Evolutionary conservation across 1,140 invertebrate genomes (phyloP), one percentile per base, ranked within the genome.

Genomic region (Riptortus pedestris): DNA sequence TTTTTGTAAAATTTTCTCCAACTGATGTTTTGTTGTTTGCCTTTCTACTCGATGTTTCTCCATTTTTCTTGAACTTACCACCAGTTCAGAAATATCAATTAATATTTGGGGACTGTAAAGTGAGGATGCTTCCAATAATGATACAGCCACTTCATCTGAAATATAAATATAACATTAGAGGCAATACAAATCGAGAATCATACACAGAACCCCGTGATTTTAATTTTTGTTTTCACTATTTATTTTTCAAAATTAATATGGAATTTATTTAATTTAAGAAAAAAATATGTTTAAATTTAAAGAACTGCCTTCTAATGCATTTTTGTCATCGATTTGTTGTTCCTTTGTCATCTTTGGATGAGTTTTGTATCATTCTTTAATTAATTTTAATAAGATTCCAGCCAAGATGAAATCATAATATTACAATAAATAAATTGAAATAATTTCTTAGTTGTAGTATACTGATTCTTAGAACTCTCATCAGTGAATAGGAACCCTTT

Each of bases 91-190:
- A 16, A 60, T 18, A n/a, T 33, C n/a, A n/a, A 31, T 60, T 38
- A 33, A 9, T 31, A 60, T 38, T 60, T 60, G 57, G 12, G 28
- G 28, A 31, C 20, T 33, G 33, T 60, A 60, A 4, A 38, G 29
- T 18, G 57, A 28, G 20, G 28, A 33, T 60, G 28, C 33, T 31
- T 38, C 28, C 18, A 60, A 31, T 31, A 33, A 60, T 22, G 27
- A 31, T 33, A 33, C 18, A 29, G 33, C 28, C 9, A n/a, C 33
- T 31, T 60, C 33, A 33, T 31, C 28, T 60, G 18, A n/a, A 33
- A 60, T 22, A 57, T 5, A 2, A 24, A 12, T 5, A 14, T 31
- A 16, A 33, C 1, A n/a, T 33, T 59, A n/a, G n/a, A n/a, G 5
- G n/a, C 48, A 51, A 4, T 9, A 38, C 5, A 38, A 38, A 38